These are phyloP conservation scores for Atractosteus spatula DNA, from an alignment of 2,113 vertebrate species.

Conservation along the genomic window DNA sequence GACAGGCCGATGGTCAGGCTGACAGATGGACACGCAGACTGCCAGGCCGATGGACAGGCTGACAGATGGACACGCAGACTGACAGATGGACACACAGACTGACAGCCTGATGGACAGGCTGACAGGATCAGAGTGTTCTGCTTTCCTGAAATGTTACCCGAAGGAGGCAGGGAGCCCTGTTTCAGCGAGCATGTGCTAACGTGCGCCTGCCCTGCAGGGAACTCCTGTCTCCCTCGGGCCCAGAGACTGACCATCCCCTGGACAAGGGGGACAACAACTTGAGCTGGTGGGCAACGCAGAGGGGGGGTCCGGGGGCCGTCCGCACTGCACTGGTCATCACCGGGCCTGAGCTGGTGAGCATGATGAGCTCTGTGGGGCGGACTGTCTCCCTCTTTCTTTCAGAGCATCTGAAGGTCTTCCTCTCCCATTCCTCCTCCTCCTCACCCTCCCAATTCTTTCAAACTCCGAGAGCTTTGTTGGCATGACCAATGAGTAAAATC, in stretches of 20 bases:
- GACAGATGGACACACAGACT: too few species aligned
- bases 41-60: too few species aligned
- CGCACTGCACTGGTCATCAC: constrained; percentile 76
- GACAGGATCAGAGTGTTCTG: neutral
- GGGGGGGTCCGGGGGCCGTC: constrained; percentile 18
- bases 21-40: too few species aligned
- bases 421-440: neutral
- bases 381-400: too few species aligned
- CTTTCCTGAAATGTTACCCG: too few species aligned
- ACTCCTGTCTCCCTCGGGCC: constrained; percentile 69
- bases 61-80: neutral
- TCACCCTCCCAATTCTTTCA: neutral
- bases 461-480: too few species aligned
- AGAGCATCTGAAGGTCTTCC: constrained; percentile 1
- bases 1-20: too few species aligned
- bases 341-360: constrained; percentile 80
- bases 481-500: too few species aligned
- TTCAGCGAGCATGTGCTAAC: neutral
- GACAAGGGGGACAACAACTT: constrained; percentile 30
- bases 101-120: neutral
- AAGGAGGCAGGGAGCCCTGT: too few species aligned
- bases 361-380: too few species aligned
- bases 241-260: constrained; percentile 43
- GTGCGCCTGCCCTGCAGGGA: constrained; percentile 52
- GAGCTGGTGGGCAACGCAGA: constrained; percentile 36